Percentiles rank a stretch among this genome's conserved stretches.
Evolutionary conservation across 2,113 vertebrate species (phyloP).

Genomic region (Choloepus hoffmanni): DNA sequence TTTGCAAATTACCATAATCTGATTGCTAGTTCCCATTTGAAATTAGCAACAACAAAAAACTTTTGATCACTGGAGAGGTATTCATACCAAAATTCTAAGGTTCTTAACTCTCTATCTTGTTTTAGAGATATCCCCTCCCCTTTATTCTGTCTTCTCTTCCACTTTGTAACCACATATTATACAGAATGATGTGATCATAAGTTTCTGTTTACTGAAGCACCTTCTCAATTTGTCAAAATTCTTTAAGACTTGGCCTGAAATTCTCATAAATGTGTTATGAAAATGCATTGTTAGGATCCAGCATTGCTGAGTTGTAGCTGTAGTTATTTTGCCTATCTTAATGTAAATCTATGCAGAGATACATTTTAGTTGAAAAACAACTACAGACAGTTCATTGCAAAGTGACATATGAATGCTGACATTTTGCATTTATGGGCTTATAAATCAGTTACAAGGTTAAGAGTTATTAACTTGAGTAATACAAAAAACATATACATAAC

Average conservation of each 20-base stretch:
- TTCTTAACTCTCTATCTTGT: background rate
- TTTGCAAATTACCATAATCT: background rate
- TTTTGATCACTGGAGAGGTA: background rate
- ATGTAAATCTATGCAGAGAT: slow-evolving; percentile 83
- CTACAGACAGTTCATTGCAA: slow-evolving; percentile 83
- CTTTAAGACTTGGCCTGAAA: slow-evolving; percentile 74
- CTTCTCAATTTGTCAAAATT: slow-evolving; percentile 76
- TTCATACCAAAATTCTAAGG: background rate
- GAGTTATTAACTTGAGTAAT: slow-evolving; percentile 81
- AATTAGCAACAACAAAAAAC: background rate
- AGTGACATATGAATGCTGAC: slow-evolving; percentile 86
- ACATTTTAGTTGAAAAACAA: slow-evolving; percentile 85
- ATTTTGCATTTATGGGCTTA: slow-evolving; percentile 86
- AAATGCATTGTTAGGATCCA: slow-evolving; percentile 76
- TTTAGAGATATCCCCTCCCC: background rate
- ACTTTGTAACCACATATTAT: slow-evolving; percentile 10
- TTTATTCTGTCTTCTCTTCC: background rate
- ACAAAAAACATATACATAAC: slow-evolving; percentile 80
- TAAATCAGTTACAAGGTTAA: slow-evolving; percentile 87
- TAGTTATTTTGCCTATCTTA: slow-evolving; percentile 83
- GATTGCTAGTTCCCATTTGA: background rate
- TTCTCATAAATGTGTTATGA: slow-evolving; percentile 81
- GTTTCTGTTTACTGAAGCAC: slow-evolving; percentile 78
- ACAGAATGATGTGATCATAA: slow-evolving; percentile 6
- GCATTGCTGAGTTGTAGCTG: slow-evolving; percentile 79